Evolutionary conservation across 1,140 invertebrate genomes (phyloP).

Genomic region (Trichoplusia ni): DNA sequence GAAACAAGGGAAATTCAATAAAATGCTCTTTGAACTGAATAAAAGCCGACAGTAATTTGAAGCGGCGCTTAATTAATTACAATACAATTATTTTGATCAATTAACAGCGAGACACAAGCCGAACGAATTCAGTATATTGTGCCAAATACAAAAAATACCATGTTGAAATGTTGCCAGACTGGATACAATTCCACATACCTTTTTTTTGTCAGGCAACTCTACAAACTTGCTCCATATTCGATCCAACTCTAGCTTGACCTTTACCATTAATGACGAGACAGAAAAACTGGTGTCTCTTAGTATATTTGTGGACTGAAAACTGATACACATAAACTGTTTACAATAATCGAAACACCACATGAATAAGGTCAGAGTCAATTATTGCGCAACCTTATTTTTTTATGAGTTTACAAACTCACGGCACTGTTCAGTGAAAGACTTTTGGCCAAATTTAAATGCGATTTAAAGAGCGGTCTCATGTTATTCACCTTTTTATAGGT

Average conservation of each 20-base stretch:
- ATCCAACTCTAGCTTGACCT: constrained; percentile 34
- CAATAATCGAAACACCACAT: too few relatives aligned
- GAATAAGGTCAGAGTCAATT: too few relatives aligned
- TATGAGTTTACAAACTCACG: too few relatives aligned
- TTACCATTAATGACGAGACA: constrained; percentile 29
- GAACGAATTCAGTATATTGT: not conserved
- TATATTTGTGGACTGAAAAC: too few relatives aligned
- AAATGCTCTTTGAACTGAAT: too few relatives aligned
- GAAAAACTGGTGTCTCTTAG: constrained; percentile 24
- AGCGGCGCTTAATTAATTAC: not conserved
- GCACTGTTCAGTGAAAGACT: too few relatives aligned
- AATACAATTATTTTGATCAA: not conserved
- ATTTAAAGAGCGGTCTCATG: too few relatives aligned
- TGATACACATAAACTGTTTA: too few relatives aligned
- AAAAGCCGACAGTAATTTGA: not conserved
- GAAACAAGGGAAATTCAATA: too few relatives aligned
- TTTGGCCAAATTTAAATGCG: too few relatives aligned
- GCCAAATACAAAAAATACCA: constrained; percentile 21
- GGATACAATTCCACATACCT: constrained; percentile 22
- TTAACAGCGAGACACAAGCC: not conserved
- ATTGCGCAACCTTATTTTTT: too few relatives aligned
- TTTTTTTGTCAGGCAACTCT: constrained; percentile 21
- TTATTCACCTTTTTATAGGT: too few relatives aligned
- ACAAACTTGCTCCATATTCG: constrained; percentile 38
- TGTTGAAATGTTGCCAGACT: constrained; percentile 30